Conservation (phyloP, 2,888 invertebrate species). For the Griposia aprilina region DNA sequence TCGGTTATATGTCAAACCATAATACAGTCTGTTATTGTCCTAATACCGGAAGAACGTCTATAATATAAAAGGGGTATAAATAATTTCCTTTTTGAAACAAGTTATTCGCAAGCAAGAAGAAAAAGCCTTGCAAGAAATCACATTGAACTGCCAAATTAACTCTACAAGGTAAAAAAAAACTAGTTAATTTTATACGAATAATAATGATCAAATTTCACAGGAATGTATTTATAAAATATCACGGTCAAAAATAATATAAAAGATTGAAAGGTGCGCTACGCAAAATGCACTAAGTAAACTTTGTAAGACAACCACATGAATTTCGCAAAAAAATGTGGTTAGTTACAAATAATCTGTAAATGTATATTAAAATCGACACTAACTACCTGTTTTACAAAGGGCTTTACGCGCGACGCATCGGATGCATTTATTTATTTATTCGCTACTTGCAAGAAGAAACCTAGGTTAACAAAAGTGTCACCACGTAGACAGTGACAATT, state of each 20-base stretch:
- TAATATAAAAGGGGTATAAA: neutral
- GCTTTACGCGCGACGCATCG: neutral
- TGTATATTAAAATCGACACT: neutral
- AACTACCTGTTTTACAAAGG: neutral
- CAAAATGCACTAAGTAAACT: neutral
- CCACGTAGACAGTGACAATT: neutral
- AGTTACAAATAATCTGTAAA: neutral
- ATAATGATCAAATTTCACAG: constrained; percentile 16
- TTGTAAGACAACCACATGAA: neutral
- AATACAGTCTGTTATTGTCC: neutral
- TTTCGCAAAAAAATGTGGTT: neutral
- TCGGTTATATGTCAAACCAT: neutral
- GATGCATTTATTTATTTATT: neutral
- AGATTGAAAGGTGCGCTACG: neutral
- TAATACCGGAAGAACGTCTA: neutral
- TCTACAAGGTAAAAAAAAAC: neutral
- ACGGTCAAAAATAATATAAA: constrained; percentile 21
- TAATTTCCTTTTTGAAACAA: neutral
- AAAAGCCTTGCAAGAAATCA: neutral
- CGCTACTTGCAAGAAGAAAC: constrained; percentile 1
- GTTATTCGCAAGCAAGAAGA: constrained; percentile 5
- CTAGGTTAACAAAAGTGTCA: neutral
- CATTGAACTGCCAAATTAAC: neutral
- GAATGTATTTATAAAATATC: constrained; percentile 51
- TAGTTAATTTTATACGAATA: neutral